Base-by-base conservation (phyloP, 2,113 vertebrate genomes). In the Cyanoliseus patagonus region DNA sequence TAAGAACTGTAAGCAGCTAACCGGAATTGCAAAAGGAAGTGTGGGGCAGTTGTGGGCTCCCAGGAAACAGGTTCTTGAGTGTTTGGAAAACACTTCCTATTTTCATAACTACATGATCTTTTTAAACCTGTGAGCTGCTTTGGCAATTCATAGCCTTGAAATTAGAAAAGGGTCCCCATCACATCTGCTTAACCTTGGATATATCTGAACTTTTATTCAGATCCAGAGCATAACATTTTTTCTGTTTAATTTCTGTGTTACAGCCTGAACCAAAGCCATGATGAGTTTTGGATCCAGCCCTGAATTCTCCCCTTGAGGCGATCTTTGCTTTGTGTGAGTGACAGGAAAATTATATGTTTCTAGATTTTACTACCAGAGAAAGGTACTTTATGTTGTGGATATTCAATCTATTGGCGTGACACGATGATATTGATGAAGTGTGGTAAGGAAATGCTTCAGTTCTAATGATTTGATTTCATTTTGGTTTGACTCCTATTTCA, bases 371-470 rank as follows among this genome's bases (percentile, higher is more conserved):
- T 92, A 73, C 67, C 49, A 93, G 37, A 73, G 70, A 80, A 76
- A 92, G 25, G 67, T 83, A 83, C 37, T 94, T 82, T 82, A 67
- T 77, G 7, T 69, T 84, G 49, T 67, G 23, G 49, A 33, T 95
- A 77, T 70, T 92, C 78, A 63, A 27, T 83, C 41, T 85, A 67
- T 80, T 78, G 87, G 46, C 10, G 1, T 88, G 74, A 77, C 70
- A 70, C 51, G 61, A 82, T 89, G 70, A 51, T 94, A 95, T 64
- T 88, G 92, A 94, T 95, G 86, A 94, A 88, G 75, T 90, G 84
- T 74, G 72, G 47, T 76, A 76, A 93, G 74, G 78, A 94, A 92
- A 90, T 1, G 2, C 59, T 90, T 93, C 6, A 3, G 35, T 94
- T 96, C 55, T 90, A 82, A 82, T 83, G 52, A 87, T 88, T 91